Evolutionary conservation across 2,888 invertebrate genomes (phyloP).

Genomic region (Dryadula phaetusa): DNA sequence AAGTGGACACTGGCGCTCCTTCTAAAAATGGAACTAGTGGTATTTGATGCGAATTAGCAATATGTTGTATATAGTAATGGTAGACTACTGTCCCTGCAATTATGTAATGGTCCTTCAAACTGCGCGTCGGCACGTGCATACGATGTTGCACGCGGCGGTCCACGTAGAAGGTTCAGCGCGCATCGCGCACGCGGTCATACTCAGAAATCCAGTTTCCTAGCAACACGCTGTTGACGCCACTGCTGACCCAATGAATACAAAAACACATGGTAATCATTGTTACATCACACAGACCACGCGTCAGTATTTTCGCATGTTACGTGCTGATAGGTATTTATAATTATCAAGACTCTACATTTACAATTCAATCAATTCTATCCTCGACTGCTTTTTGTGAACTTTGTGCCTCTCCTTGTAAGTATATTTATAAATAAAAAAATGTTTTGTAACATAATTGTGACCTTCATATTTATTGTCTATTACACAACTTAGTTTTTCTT

Average conservation of each 20-base stretch:
- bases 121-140: conserved; percentile 69
- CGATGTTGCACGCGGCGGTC: conserved; percentile 72
- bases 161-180: conserved; percentile 70
- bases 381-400: conserved; percentile 53
- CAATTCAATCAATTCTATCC: conserved; percentile 49
- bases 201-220: conserved; percentile 78
- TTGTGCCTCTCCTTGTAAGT: conserved; percentile 41
- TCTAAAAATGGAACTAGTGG: conserved; percentile 81
- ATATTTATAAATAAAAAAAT: conserved; percentile 27
- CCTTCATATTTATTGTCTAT: conserved; percentile 29
- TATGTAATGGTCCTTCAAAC: conserved; percentile 76
- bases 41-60: conserved; percentile 60
- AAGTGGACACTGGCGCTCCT: conserved; percentile 75
- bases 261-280: conserved; percentile 77
- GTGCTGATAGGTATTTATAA: conserved; percentile 46
- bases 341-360: conserved; percentile 49
- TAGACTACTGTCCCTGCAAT: conserved; percentile 60
- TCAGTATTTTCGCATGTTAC: conserved; percentile 51
- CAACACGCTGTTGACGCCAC: conserved; percentile 82
- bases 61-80: conserved; percentile 60
- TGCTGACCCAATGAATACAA: conserved; percentile 79
- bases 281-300: conserved; percentile 74
- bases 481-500: conserved; percentile 13
- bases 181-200: conserved; percentile 59
- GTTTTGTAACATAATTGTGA: conserved; percentile 23